These are phyloP conservation scores for Tachina fera DNA, from an alignment of 2,888 invertebrate species.

Conservation along the genomic window DNA sequence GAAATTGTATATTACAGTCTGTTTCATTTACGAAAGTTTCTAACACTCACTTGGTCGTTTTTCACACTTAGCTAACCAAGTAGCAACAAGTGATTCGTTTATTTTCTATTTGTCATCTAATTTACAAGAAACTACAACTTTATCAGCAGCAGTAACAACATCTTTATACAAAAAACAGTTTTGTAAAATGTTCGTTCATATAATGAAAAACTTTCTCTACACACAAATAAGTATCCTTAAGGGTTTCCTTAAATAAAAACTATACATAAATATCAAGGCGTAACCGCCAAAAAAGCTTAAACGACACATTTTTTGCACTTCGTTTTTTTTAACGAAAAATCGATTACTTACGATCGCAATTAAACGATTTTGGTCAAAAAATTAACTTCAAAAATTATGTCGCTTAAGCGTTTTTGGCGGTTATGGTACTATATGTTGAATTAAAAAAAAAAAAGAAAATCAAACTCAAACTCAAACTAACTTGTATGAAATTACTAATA, in stretches of 20 bases:
- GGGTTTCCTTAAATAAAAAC: background rate
- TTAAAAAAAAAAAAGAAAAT: too few relatives aligned
- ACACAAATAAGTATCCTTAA: conserved; percentile 18
- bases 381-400: background rate
- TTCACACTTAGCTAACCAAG: too few relatives aligned
- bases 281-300: too few relatives aligned
- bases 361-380: background rate
- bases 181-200: background rate
- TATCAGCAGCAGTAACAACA: background rate
- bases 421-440: background rate
- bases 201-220: conserved; percentile 15
- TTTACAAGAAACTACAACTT: conserved; percentile 16
- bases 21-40: too few relatives aligned
- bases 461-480: conserved; percentile 1
- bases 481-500: conserved; percentile 12
- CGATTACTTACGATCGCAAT: too few relatives aligned
- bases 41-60: too few relatives aligned
- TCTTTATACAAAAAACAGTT: background rate
- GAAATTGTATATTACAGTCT: too few relatives aligned
- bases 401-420: too few relatives aligned
- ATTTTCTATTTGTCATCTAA: background rate
- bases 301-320: too few relatives aligned
- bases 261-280: background rate
- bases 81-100: background rate
- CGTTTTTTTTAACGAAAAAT: too few relatives aligned